Percentiles rank a stretch among this genome's conserved stretches.
Evolutionary conservation across 2,888 invertebrate genomes (phyloP).

Genomic region (Micropterix aruncella): DNA sequence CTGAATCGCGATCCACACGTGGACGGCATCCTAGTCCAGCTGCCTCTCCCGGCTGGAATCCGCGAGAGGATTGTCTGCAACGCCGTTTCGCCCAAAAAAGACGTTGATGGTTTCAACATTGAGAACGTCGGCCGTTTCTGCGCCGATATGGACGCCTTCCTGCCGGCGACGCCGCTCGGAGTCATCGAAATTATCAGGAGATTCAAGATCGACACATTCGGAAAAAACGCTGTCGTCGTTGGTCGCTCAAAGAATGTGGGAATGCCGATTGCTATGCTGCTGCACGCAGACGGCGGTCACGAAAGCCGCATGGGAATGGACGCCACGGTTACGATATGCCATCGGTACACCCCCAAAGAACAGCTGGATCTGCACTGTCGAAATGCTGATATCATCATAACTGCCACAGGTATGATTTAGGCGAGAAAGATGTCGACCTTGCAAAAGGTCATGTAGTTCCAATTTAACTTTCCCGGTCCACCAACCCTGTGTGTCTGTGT

Average conservation of each 20-base stretch:
- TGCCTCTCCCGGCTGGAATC: constrained; percentile 70
- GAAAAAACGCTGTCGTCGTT: constrained; percentile 78
- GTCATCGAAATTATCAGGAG: constrained; percentile 54
- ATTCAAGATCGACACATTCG: constrained; percentile 58
- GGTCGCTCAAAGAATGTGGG: constrained; percentile 90
- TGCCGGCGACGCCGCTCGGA: constrained; percentile 71
- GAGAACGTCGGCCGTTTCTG: constrained; percentile 68
- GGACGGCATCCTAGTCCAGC: constrained; percentile 73
- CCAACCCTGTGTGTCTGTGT: too few relatives aligned
- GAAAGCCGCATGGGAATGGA: constrained; percentile 61
- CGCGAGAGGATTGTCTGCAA: constrained; percentile 66
- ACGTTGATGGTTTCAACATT: constrained; percentile 86
- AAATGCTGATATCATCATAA: constrained; percentile 64
- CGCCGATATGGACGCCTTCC: constrained; percentile 55
- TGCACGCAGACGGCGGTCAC: constrained; percentile 60
- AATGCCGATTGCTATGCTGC: constrained; percentile 73
- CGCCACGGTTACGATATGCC: constrained; percentile 82
- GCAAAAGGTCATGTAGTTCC: too few relatives aligned
- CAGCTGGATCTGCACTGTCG: constrained; percentile 55
- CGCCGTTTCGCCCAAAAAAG: constrained; percentile 65
- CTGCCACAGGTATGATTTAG: constrained; percentile 58
- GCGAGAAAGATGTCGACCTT: too few relatives aligned
- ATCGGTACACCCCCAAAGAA: constrained; percentile 70
- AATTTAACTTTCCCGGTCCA: too few relatives aligned
- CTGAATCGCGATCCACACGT: constrained; percentile 56